phyloP scores from a whole-genome alignment of 1,140 invertebrate genomes.

The Tetramorium simillimum region DNA sequence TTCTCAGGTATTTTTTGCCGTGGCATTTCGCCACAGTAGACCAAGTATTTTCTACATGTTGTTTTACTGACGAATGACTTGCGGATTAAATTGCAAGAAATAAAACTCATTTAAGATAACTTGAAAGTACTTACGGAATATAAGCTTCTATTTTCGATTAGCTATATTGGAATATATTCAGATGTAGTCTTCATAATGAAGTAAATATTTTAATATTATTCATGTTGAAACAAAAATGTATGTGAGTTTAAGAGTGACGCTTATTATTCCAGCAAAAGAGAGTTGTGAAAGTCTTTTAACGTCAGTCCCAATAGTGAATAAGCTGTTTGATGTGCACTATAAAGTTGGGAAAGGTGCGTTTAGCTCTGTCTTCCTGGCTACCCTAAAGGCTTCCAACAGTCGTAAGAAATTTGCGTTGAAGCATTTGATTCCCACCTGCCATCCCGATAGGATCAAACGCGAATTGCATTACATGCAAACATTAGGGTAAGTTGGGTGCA shows the following conservation, averaged over 20 bases:
- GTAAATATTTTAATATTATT: not conserved
- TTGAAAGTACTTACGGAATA: not conserved
- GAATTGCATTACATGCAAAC: constrained; percentile 92
- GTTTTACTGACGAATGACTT: not conserved
- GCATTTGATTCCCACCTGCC: constrained; percentile 93
- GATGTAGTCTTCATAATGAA: not conserved
- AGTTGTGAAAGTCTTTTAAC: constrained; percentile 63
- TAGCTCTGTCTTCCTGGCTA: constrained; percentile 92
- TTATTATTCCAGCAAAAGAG: constrained; percentile 59
- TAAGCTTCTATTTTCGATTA: not conserved
- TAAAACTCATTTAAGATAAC: not conserved
- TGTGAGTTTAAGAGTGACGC: not conserved
- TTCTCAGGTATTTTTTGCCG: not conserved
- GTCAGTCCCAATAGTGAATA: constrained; percentile 87
- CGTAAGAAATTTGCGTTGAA: constrained; percentile 91
- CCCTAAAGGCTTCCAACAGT: constrained; percentile 86
- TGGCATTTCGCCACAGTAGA: not conserved
- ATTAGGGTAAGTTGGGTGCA: constrained; percentile 88
- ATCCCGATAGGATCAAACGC: constrained; percentile 91
- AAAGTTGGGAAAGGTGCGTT: constrained; percentile 94
- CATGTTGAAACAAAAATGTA: not conserved
- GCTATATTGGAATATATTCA: not conserved
- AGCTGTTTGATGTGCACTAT: constrained; percentile 89
- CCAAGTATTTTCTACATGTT: not conserved
- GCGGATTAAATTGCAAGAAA: not conserved